These are phyloP conservation scores for Emberiza fucata DNA, from an alignment of 2,113 vertebrate species.

Conservation along the genomic window DNA sequence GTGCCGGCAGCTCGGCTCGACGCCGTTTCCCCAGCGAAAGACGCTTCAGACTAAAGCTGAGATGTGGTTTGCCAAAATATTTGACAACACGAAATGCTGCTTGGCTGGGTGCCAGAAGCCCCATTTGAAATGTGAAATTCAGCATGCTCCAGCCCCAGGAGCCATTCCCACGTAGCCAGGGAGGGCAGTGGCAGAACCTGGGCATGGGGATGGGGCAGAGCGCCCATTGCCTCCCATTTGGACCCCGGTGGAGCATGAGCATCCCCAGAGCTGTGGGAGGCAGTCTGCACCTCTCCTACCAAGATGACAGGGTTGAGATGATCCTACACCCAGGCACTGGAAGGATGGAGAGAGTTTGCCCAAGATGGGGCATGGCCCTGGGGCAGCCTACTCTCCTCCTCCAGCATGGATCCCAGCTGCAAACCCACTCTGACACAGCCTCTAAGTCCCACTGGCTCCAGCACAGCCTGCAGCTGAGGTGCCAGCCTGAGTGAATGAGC, in stretches of 20 bases:
- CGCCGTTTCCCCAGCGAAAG: neutral
- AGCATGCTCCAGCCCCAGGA: neutral
- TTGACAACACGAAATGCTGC: conserved; percentile 43
- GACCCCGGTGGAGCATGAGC: neutral
- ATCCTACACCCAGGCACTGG: neutral
- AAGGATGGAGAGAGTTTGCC: neutral
- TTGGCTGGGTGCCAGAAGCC: conserved; percentile 7
- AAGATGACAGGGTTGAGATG: neutral
- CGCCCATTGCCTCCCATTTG: neutral
- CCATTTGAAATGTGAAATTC: conserved; percentile 32
- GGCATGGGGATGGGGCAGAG: neutral
- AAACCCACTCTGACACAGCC: neutral
- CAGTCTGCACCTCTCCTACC: neutral
- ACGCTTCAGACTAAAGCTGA: conserved; percentile 39
- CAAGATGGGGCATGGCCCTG: fast-evolving
- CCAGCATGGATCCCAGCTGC: neutral
- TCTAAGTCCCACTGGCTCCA: neutral
- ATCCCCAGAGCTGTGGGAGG: neutral
- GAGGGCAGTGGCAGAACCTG: fast-evolving
- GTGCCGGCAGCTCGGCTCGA: neutral
- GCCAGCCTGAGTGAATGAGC: neutral
- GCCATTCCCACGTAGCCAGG: neutral
- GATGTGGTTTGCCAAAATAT: conserved; percentile 64
- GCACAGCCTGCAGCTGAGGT: neutral
- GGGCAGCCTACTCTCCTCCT: neutral